phyloP scores from a whole-genome alignment of 2,113 vertebrate genomes.

The Bufo bufo region DNA sequence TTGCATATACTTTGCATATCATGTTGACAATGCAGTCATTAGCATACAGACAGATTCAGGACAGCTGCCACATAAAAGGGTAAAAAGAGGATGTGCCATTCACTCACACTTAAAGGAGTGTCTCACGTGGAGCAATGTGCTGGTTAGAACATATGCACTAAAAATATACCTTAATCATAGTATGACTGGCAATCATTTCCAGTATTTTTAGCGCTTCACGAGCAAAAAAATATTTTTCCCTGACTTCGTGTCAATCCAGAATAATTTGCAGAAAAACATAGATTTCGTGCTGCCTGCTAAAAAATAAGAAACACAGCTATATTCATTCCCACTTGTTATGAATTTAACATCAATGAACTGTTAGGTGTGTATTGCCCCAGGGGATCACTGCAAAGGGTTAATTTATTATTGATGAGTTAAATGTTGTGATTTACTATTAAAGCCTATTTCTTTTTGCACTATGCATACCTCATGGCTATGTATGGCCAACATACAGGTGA shows the following conservation, averaged over 20 bases:
- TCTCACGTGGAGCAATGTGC: background rate
- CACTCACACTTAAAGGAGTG: background rate
- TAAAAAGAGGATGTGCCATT: constrained; percentile 2
- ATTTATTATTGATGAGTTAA: no score
- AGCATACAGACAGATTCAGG: constrained; percentile 42
- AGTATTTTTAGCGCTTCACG: background rate
- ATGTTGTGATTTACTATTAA: no score
- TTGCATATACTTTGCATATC: constrained; percentile 47
- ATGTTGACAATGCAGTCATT: constrained; percentile 1
- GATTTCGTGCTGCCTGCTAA: background rate
- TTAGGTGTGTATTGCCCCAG: no score
- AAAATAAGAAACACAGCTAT: background rate
- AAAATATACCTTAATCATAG: background rate
- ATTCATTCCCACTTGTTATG: no score
- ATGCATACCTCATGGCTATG: no score
- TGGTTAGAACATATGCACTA: background rate
- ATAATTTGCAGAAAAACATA: background rate
- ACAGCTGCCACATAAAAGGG: constrained; percentile 43
- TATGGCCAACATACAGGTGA: no score
- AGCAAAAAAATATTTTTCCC: background rate
- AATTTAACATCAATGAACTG: no score
- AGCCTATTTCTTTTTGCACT: no score
- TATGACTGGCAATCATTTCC: background rate
- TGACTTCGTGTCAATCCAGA: background rate
- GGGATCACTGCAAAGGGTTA: no score